Evolutionary conservation across 2,888 invertebrate species (phyloP).

Genomic region (Epinotia brunnichana): DNA sequence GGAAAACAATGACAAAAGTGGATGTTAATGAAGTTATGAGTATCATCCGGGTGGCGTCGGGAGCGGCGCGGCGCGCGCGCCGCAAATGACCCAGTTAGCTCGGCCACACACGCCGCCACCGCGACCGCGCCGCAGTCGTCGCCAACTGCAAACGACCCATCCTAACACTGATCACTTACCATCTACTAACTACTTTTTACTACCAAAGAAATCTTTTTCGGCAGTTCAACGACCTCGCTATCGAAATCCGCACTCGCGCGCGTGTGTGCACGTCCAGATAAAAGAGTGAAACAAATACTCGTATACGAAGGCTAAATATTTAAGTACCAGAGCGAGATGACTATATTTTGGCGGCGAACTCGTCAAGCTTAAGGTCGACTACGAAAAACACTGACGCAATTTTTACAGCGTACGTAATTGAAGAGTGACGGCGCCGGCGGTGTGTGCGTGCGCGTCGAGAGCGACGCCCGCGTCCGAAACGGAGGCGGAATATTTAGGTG

Average conservation of each 20-base stretch:
- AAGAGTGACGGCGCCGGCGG: slow-evolving; percentile 71
- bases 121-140: slow-evolving; percentile 53
- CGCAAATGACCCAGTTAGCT: slow-evolving; percentile 71
- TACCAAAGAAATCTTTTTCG: slow-evolving; percentile 73
- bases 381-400: slow-evolving; percentile 84
- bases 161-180: slow-evolving; percentile 70
- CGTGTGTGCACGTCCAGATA: slow-evolving; percentile 73
- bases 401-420: slow-evolving; percentile 83
- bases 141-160: slow-evolving; percentile 61
- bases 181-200: slow-evolving; percentile 61
- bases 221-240: slow-evolving; percentile 80
- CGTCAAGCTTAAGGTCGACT: slow-evolving; percentile 77
- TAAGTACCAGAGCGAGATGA: slow-evolving; percentile 80
- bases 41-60: slow-evolving; percentile 53
- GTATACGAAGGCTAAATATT: slow-evolving; percentile 73
- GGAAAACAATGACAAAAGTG: slow-evolving; percentile 16
- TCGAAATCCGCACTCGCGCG: slow-evolving; percentile 83
- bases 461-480: slow-evolving; percentile 83
- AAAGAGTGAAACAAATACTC: slow-evolving; percentile 77
- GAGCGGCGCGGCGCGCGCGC: slow-evolving; percentile 70
- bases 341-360: slow-evolving; percentile 77
- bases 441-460: slow-evolving; percentile 83
- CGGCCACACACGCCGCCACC: slow-evolving; percentile 66
- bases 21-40: slow-evolving; percentile 45
- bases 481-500: slow-evolving; percentile 84